phyloP scores from a whole-genome alignment of 2,888 invertebrate species.

The Meandrusa payeni region DNA sequence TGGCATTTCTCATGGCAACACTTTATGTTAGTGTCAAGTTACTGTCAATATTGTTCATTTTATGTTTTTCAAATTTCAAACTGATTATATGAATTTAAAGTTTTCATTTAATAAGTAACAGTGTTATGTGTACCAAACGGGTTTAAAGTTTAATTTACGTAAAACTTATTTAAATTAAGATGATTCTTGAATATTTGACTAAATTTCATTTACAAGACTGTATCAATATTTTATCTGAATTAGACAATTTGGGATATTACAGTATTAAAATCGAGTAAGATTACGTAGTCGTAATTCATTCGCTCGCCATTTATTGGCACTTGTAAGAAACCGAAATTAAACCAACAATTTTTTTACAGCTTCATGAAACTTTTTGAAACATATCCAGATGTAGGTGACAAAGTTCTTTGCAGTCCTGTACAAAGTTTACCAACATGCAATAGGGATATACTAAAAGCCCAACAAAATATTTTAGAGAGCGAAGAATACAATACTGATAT shows the following conservation, averaged over 20 bases:
- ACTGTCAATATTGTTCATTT: no score
- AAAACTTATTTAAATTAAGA: constrained; percentile 31
- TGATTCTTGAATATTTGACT: constrained; percentile 80
- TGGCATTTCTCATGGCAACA: no score
- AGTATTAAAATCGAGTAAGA: constrained; percentile 86
- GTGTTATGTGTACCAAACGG: no score
- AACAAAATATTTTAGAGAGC: constrained; percentile 75
- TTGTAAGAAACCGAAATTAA: no score
- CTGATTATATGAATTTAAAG: no score
- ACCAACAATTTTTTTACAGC: constrained; percentile 65
- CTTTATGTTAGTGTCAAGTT: no score
- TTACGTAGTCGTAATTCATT: neutral
- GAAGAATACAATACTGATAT: constrained; percentile 52
- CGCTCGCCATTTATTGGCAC: neutral
- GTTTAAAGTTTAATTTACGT: no score
- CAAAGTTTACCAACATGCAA: constrained; percentile 83
- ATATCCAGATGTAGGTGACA: constrained; percentile 84
- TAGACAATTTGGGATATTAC: constrained; percentile 82
- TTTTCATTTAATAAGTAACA: no score
- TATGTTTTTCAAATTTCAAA: no score
- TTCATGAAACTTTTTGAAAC: constrained; percentile 86
- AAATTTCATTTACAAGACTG: constrained; percentile 83
- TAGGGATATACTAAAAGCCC: constrained; percentile 80
- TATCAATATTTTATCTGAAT: constrained; percentile 80
- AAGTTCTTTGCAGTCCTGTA: constrained; percentile 83